Evolutionary conservation across 2,888 invertebrate genomes (phyloP).

Genomic region (Lacanobia oleracea): DNA sequence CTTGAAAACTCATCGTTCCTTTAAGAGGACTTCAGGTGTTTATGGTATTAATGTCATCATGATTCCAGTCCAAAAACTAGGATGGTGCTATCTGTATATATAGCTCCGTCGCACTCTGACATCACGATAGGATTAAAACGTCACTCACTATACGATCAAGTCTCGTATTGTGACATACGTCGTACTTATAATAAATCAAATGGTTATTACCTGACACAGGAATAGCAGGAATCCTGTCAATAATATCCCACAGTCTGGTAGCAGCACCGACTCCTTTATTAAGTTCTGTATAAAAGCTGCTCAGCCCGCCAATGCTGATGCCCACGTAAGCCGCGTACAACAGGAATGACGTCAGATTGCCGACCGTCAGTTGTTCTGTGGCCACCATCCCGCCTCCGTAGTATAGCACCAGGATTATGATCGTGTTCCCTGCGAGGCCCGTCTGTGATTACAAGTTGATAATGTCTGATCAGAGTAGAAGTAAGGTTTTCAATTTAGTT

Average conservation of each 20-base stretch:
- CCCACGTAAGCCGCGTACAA: conserved; percentile 98
- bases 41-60: no score
- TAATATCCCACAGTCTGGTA: conserved; percentile 96
- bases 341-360: conserved; percentile 97
- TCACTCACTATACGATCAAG: background rate
- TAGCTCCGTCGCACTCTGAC: background rate
- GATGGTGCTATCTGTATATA: background rate
- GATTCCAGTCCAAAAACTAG: background rate
- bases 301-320: conserved; percentile 96
- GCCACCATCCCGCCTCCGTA: conserved; percentile 97
- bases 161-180: no score
- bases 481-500: background rate
- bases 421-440: conserved; percentile 96
- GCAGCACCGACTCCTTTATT: conserved; percentile 98
- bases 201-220: conserved; percentile 92
- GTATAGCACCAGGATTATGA: conserved; percentile 97
- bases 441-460: conserved; percentile 87
- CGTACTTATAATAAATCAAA: background rate
- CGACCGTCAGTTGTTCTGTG: conserved; percentile 94
- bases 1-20: background rate
- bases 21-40: background rate
- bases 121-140: background rate
- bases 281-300: conserved; percentile 97
- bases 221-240: conserved; percentile 95
- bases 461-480: conserved; percentile 13